A percentile compares a stretch with the other conserved stretches of the same genome.
Evolutionary conservation across 2,113 vertebrate genomes (phyloP).

Genomic region (Talpa occidentalis): DNA sequence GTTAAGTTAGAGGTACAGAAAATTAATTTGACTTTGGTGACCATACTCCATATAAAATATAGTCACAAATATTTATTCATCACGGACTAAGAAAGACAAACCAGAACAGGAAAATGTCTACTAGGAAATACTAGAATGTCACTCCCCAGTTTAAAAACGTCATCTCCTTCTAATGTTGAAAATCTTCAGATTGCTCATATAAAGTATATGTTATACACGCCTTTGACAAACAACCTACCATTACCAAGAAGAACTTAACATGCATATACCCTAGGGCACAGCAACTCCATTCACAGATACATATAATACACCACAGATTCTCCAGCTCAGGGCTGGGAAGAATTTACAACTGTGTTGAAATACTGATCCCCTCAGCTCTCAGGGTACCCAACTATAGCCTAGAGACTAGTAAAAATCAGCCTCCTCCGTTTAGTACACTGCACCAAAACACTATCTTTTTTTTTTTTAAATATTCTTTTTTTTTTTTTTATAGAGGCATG

Average conservation of each 20-base stretch:
- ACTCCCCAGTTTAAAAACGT: neutral
- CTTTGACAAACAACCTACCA: neutral
- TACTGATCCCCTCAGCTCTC: neutral
- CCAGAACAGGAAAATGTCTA: neutral
- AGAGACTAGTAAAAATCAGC: neutral
- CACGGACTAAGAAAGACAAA: neutral
- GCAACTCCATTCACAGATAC: neutral
- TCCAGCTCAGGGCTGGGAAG: neutral
- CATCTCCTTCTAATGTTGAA: neutral
- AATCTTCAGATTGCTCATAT: neutral
- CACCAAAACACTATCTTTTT: neutral
- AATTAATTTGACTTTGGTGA: constrained; percentile 27
- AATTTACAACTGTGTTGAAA: neutral
- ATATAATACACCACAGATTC: neutral
- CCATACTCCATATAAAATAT: constrained; percentile 17
- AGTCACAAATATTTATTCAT: neutral
- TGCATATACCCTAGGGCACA: neutral
- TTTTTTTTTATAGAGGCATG: too few species aligned
- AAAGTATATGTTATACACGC: neutral
- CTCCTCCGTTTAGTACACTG: neutral
- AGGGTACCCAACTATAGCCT: neutral
- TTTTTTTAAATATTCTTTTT: too few species aligned
- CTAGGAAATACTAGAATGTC: neutral
- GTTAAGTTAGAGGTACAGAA: neutral
- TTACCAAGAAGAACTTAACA: neutral